Evolutionary conservation across 1,140 invertebrate species (phyloP).

Genomic region (Macrocentrus cingulum): DNA sequence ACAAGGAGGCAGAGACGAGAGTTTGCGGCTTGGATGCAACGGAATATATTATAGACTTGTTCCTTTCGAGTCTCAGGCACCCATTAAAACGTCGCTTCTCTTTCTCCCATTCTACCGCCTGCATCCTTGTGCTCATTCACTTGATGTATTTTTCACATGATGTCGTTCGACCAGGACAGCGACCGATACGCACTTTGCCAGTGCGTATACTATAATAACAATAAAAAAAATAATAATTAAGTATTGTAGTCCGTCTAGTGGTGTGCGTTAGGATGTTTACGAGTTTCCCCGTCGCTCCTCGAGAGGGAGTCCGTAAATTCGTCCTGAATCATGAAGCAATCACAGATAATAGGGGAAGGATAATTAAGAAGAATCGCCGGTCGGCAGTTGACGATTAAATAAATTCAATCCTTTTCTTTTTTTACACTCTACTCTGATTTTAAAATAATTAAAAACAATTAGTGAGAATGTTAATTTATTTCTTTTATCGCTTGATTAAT

Average conservation of each 20-base stretch:
- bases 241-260: too few species aligned
- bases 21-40: slow-evolving; percentile 28
- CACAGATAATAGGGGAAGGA: not conserved
- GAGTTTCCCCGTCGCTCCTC: slow-evolving; percentile 3
- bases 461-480: too few species aligned
- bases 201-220: too few species aligned
- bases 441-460: too few species aligned
- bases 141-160: not conserved
- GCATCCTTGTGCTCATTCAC: slow-evolving; percentile 14
- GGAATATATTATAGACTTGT: slow-evolving; percentile 43
- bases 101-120: not conserved
- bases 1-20: slow-evolving; percentile 22
- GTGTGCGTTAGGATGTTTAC: not conserved
- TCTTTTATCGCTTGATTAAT: too few species aligned
- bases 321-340: slow-evolving; percentile 22
- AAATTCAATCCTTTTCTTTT: too few species aligned
- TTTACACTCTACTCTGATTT: too few species aligned
- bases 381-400: too few species aligned
- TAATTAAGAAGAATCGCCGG: too few species aligned
- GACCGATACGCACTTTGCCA: not conserved
- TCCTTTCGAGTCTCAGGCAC: slow-evolving; percentile 33
- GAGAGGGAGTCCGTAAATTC: slow-evolving; percentile 4
- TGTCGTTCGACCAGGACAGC: not conserved
- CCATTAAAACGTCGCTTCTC: slow-evolving; percentile 29
- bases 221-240: too few species aligned